phyloP scores from a whole-genome alignment of 2,113 vertebrate species.

The Propithecus coquereli region DNA sequence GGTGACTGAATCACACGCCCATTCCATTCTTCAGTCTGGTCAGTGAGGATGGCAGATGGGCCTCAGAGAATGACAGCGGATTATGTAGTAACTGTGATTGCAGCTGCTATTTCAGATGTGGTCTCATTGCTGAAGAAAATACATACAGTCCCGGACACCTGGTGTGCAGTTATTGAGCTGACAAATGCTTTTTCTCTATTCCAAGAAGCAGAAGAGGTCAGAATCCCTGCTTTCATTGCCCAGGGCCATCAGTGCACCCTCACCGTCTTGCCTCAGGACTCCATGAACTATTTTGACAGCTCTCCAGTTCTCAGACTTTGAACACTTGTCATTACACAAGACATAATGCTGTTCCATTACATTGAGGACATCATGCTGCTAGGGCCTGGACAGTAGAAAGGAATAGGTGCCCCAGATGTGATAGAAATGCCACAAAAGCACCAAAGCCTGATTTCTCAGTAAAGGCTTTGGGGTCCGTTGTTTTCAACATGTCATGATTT shows the following conservation, averaged over 20 bases:
- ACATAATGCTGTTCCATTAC: not conserved
- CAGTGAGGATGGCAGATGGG: not conserved
- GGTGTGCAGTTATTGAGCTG: not conserved
- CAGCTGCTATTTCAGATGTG: slow-evolving; percentile 33
- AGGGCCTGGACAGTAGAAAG: not conserved
- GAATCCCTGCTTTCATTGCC: not conserved
- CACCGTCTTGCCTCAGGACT: not conserved
- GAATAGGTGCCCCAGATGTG: not conserved
- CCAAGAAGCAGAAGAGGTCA: not conserved
- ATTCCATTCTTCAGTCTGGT: not conserved
- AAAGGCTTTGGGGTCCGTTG: not conserved
- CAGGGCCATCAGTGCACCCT: not conserved
- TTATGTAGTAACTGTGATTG: not conserved
- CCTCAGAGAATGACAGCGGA: not conserved
- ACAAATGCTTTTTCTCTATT: not conserved
- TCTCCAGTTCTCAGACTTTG: not conserved
- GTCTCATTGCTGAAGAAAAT: not conserved
- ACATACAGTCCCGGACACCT: not conserved
- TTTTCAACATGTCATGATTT: not conserved
- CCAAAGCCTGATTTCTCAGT: not conserved
- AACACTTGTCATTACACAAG: not conserved
- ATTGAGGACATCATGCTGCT: no score
- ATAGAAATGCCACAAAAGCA: not conserved
- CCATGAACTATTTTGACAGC: not conserved
- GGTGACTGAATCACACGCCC: not conserved